Percentiles rank a stretch among this genome's conserved stretches.
These are phyloP conservation scores for Cheilosia impressa DNA, from an alignment of 2,888 invertebrate species.

Conservation along the genomic window DNA sequence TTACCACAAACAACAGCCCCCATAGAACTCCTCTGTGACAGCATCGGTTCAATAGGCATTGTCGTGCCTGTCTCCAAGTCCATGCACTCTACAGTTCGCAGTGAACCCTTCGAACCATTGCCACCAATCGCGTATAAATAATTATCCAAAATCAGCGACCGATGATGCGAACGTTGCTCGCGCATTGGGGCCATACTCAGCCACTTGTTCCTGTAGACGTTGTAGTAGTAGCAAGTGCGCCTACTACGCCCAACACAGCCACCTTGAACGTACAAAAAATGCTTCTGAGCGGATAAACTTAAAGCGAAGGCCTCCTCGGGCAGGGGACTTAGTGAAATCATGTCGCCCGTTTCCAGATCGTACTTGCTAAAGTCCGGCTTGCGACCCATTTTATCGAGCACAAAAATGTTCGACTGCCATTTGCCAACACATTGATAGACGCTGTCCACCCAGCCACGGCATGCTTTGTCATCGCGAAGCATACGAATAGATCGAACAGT, in stretches of 20 bases:
- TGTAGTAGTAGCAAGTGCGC: conserved; percentile 78
- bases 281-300: conserved; percentile 77
- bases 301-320: conserved; percentile 78
- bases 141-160: conserved; percentile 78
- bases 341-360: conserved; percentile 76
- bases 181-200: conserved; percentile 76
- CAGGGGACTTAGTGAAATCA: conserved; percentile 76
- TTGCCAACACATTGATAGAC: conserved; percentile 75
- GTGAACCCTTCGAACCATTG: conserved; percentile 76
- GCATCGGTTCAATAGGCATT: conserved; percentile 77
- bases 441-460: conserved; percentile 77
- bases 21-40: conserved; percentile 79
- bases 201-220: conserved; percentile 79
- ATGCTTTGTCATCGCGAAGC: conserved; percentile 72
- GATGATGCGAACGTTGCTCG: conserved; percentile 78
- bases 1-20: conserved; percentile 78
- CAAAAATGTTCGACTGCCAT: conserved; percentile 78
- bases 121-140: conserved; percentile 79
- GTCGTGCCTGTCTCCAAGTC: conserved; percentile 77
- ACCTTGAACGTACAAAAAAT: conserved; percentile 79
- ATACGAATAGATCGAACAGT: conserved; percentile 75
- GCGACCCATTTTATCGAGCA: conserved; percentile 80
- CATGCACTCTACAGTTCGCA: conserved; percentile 77
- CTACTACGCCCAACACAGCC: conserved; percentile 78
- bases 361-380: conserved; percentile 77